Evolutionary conservation across 1,140 invertebrate species (phyloP).

Genomic region (Leguminivora glycinivorella): DNA sequence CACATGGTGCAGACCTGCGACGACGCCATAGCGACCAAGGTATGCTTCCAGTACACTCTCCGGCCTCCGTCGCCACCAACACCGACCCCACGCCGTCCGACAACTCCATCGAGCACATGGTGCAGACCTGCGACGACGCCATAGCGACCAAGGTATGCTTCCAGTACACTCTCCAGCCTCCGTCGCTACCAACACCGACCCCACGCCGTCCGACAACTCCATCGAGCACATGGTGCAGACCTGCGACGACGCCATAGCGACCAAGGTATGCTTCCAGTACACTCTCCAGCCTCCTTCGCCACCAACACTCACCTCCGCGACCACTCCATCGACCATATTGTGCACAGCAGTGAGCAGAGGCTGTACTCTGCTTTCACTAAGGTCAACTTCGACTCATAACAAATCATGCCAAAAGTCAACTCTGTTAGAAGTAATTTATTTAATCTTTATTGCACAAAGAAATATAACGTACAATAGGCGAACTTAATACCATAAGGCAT

Average conservation of each 20-base stretch:
- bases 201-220: too few relatives aligned
- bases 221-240: constrained; percentile 36
- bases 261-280: too few relatives aligned
- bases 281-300: constrained; percentile 47
- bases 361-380: too few relatives aligned
- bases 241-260: constrained; percentile 49
- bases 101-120: constrained; percentile 32
- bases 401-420: too few relatives aligned
- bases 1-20: constrained; percentile 40
- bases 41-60: constrained; percentile 70
- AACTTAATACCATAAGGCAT: too few relatives aligned
- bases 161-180: constrained; percentile 71
- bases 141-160: constrained; percentile 55
- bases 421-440: too few relatives aligned
- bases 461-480: too few relatives aligned
- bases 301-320: too few relatives aligned
- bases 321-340: too few relatives aligned
- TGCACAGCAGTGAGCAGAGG: too few relatives aligned
- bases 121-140: constrained; percentile 44
- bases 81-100: constrained; percentile 36
- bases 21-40: constrained; percentile 55
- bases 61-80: constrained; percentile 55
- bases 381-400: too few relatives aligned
- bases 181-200: constrained; percentile 54
- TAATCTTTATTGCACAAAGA: too few relatives aligned